Conservation (phyloP, 2,888 invertebrate genomes). For the Listrodromus nycthemerus region DNA sequence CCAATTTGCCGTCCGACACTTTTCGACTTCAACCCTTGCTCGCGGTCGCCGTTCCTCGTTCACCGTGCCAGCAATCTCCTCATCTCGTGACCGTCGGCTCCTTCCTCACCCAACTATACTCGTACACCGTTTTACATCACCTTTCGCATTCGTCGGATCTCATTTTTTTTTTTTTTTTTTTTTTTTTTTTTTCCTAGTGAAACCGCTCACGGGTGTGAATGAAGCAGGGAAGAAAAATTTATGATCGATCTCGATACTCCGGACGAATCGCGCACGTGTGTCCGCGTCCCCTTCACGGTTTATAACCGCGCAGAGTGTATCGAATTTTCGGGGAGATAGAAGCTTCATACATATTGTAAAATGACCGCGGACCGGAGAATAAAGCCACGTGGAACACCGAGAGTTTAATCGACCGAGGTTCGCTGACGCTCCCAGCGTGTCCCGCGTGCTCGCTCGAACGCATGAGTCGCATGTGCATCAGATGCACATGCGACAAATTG, state of each 20-base stretch:
- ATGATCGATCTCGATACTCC: slow-evolving; percentile 41
- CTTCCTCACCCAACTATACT: background rate
- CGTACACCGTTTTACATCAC: background rate
- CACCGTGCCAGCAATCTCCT: slow-evolving; percentile 14
- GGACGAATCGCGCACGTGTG: slow-evolving; percentile 8
- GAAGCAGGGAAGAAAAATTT: slow-evolving; percentile 9
- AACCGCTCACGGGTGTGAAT: background rate
- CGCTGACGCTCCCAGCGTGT: slow-evolving; percentile 31
- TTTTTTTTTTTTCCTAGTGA: background rate
- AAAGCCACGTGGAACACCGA: slow-evolving; percentile 35
- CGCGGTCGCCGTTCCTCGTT: slow-evolving; percentile 10
- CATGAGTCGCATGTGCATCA: slow-evolving; percentile 3
- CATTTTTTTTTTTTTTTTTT: background rate
- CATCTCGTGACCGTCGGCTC: slow-evolving; percentile 6
- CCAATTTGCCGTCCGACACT: slow-evolving; percentile 81
- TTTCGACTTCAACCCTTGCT: slow-evolving; percentile 54
- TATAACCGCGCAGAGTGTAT: slow-evolving; percentile 38
- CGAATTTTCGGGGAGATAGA: slow-evolving; percentile 48
- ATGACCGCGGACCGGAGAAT: slow-evolving; percentile 45
- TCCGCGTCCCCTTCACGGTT: background rate
- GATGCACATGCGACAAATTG: slow-evolving; percentile 65
- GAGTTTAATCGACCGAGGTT: slow-evolving; percentile 64
- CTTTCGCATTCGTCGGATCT: background rate
- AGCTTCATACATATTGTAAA: slow-evolving; percentile 59
- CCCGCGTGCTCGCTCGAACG: slow-evolving; percentile 29